These are phyloP conservation scores for Acyrthosiphon pisum DNA, from an alignment of 1,140 invertebrate genomes.

Conservation along the genomic window DNA sequence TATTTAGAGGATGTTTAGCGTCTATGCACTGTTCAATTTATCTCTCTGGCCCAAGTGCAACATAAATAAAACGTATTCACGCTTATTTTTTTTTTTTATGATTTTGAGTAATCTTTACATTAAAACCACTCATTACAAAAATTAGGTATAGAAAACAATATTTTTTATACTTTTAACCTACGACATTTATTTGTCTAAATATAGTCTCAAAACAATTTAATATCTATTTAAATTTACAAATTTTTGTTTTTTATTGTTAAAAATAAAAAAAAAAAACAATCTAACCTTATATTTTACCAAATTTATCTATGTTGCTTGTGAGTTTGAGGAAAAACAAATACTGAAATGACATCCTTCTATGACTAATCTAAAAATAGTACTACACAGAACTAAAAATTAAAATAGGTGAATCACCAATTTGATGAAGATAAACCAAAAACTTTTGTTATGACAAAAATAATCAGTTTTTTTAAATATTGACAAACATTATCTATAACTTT, in stretches of 20 bases:
- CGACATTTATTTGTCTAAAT: too few relatives aligned
- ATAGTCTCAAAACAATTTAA: too few relatives aligned
- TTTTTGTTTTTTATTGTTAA: too few relatives aligned
- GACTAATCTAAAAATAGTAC: background rate
- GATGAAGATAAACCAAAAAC: background rate
- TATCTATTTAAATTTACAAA: too few relatives aligned
- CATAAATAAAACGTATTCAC: background rate
- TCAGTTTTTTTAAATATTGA: too few relatives aligned
- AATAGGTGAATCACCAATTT: background rate
- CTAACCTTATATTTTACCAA: background rate
- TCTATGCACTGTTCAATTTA: background rate
- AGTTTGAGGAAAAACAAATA: too few relatives aligned
- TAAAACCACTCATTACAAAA: background rate
- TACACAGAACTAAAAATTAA: background rate
- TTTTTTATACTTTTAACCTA: too few relatives aligned
- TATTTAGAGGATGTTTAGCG: background rate
- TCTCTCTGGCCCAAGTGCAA: background rate
- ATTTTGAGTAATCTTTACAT: background rate
- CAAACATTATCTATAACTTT: too few relatives aligned
- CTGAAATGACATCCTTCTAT: background rate
- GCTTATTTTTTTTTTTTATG: background rate
- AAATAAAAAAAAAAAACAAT: background rate
- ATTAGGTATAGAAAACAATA: background rate
- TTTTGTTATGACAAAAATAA: background rate
- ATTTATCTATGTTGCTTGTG: background rate